A percentile compares a stretch with the other conserved stretches of the same genome.
Conservation (phyloP, 2,888 invertebrate genomes). For the Odontomyia ornata region DNA sequence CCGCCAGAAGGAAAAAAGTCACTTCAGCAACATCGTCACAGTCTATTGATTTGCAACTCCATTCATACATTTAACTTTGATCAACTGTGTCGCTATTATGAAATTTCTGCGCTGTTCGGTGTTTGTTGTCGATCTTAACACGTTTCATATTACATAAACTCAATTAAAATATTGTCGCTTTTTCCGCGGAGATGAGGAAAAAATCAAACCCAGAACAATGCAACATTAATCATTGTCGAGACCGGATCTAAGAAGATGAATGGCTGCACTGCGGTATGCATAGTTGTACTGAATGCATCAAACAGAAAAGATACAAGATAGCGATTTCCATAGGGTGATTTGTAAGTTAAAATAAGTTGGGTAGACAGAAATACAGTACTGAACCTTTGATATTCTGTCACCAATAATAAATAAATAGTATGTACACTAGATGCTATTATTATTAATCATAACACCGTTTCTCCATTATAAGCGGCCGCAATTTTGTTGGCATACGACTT, state of each 20-base stretch:
- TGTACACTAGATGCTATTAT: too few species aligned
- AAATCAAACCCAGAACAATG: conserved; percentile 37
- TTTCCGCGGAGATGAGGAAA: not conserved
- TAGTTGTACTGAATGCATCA: too few species aligned
- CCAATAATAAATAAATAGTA: too few species aligned
- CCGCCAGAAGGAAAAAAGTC: not conserved
- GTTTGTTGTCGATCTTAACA: not conserved
- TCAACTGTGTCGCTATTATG: conserved; percentile 10
- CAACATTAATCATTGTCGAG: conserved; percentile 39
- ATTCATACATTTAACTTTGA: not conserved
- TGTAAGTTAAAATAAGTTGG: too few species aligned
- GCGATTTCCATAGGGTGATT: too few species aligned
- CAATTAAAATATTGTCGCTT: conserved; percentile 35
- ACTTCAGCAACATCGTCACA: not conserved
- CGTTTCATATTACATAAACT: conserved; percentile 32
- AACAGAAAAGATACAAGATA: too few species aligned
- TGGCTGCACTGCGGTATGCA: too few species aligned
- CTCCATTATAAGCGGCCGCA: too few species aligned
- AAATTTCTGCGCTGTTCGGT: not conserved
- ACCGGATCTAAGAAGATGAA: conserved; percentile 33
- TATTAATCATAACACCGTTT: too few species aligned
- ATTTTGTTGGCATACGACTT: too few species aligned
- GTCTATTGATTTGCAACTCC: not conserved
- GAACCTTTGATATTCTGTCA: too few species aligned
- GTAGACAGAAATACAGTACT: too few species aligned